phyloP scores from a whole-genome alignment of 2,888 invertebrate species.

The Thereva unica region DNA sequence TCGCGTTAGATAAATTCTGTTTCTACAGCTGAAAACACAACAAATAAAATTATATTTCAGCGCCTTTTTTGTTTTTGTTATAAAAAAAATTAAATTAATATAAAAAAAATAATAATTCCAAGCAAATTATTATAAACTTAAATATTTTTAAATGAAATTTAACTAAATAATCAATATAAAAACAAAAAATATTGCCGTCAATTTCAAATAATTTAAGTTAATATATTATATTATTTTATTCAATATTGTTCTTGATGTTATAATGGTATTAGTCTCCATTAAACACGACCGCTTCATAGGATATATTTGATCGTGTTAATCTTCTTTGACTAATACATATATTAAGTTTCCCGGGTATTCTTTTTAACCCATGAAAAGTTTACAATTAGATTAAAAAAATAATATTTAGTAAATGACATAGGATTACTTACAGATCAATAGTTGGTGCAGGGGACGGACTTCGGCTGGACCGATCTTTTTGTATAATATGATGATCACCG shows the following conservation, averaged over 20 bases:
- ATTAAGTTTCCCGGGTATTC: slow-evolving; percentile 41
- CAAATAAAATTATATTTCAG: no score
- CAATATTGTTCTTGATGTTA: not conserved
- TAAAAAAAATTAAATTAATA: no score
- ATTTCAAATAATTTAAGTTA: no score
- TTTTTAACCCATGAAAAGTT: slow-evolving; percentile 39
- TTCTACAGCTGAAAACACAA: no score
- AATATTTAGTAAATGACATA: slow-evolving; percentile 7
- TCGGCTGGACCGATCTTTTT: slow-evolving; percentile 44
- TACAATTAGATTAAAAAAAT: slow-evolving; percentile 7
- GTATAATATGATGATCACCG: slow-evolving; percentile 36
- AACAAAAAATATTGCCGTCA: no score
- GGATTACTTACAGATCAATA: slow-evolving; percentile 50
- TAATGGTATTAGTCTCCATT: slow-evolving; percentile 18
- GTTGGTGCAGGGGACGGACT: slow-evolving; percentile 49
- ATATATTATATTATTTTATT: not conserved
- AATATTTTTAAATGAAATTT: no score
- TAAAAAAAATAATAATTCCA: no score
- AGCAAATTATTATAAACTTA: no score
- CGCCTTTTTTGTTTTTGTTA: no score
- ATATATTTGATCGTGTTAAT: slow-evolving; percentile 46
- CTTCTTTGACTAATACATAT: slow-evolving; percentile 41
- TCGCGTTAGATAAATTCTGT: no score
- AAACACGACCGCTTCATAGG: slow-evolving; percentile 45
- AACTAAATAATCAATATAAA: no score